phyloP scores from a whole-genome alignment of 2,888 invertebrate species.

The Emmelina monodactyla region DNA sequence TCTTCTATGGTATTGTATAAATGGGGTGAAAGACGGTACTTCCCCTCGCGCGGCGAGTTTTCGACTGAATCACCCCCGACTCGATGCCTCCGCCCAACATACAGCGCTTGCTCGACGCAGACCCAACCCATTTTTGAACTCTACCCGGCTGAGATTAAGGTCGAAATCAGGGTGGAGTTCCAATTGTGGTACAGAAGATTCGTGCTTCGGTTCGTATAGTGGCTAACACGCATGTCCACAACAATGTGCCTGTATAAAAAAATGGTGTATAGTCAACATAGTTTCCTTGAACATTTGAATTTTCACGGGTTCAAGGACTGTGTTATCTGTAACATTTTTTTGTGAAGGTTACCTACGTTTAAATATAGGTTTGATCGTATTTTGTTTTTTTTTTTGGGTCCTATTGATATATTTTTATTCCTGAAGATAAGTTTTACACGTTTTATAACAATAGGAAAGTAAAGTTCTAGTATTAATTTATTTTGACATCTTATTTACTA shows the following conservation, averaged over 20 bases:
- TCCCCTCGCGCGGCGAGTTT: constrained; percentile 50
- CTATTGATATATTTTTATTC: no score
- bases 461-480: no score
- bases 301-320: constrained; percentile 62
- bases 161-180: constrained; percentile 22
- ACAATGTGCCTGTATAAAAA: constrained; percentile 52
- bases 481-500: no score
- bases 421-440: no score
- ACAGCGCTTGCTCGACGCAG: constrained; percentile 54
- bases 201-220: constrained; percentile 54
- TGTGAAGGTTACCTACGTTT: no score
- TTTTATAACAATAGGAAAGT: no score
- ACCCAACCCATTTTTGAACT: constrained; percentile 23
- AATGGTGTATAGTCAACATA: constrained; percentile 46
- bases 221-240: constrained; percentile 66
- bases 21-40: constrained; percentile 41
- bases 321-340: constrained; percentile 49
- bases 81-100: constrained; percentile 64
- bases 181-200: constrained; percentile 48
- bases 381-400: no score
- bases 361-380: no score
- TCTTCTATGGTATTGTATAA: constrained; percentile 42
- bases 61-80: constrained; percentile 60
- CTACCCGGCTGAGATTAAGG: constrained; percentile 21
- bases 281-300: constrained; percentile 60